Base-by-base conservation (phyloP, 2,797 vertebrate genomes). In the Chlorospingus semifuscus region DNA sequence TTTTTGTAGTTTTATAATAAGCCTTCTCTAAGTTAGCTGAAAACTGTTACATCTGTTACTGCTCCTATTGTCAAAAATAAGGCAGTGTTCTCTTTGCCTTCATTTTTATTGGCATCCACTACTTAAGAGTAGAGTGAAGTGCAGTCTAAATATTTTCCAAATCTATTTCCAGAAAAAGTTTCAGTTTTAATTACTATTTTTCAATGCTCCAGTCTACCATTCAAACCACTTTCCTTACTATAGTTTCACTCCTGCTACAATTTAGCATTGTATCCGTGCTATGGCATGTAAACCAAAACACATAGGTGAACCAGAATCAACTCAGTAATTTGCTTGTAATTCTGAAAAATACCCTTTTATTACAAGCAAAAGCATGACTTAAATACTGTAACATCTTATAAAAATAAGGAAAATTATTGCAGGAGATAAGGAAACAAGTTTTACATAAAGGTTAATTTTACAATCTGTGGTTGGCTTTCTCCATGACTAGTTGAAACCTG, bases 41-140 rank as follows among this genome's bases (percentile, higher is more conserved):
- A 96, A 93, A 95, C 74, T 56, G 47, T 93, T 94, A 69, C 74
- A 94, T 94, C 80, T 96, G 92, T 87, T 95, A 61, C 55, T 82
- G 44, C 63, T 94, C 53, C 88, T 80, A 79, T 95, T 92, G 83
- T 95, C 80, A 90, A 79, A 95, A 94, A 79, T 87, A 90, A 84
- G 74, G 88, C 88, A 90, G 78, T 70, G 70, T 70, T 86, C 90
- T 94, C 55, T 92, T 90, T 72, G 93, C 81, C 80, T 89, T 83
- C 72, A 83, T 83, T 95, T 94, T 87, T 87, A 76, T 66, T 96
- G 90, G 95, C 94, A 90, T 8, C 18, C 41, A 12, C 56, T 65
- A 49, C 70, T 82, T 37, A 6, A 87, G 49, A 11, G 8, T 6
- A 83, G 86, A 89, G 41, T 5, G 9, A 83, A 82, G 49, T 11